These are phyloP conservation scores for Epinephelus lanceolatus DNA, from an alignment of 2,113 vertebrate genomes.

Conservation along the genomic window DNA sequence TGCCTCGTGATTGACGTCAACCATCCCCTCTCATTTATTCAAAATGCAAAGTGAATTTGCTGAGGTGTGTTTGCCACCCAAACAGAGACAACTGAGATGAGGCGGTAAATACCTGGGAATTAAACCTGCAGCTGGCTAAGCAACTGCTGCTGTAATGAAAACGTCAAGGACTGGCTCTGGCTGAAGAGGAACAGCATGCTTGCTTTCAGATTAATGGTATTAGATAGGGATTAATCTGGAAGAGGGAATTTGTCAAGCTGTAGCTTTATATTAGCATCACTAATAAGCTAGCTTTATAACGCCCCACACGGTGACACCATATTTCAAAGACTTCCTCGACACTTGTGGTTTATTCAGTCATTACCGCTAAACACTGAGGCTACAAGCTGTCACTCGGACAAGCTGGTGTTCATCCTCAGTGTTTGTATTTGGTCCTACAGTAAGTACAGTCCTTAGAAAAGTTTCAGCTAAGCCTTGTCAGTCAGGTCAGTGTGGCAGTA, in stretches of 20 bases:
- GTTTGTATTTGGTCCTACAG: not conserved
- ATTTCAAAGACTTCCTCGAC: constrained; percentile 44
- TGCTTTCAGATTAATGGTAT: constrained; percentile 76
- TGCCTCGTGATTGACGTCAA: constrained; percentile 52
- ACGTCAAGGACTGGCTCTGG: constrained; percentile 51
- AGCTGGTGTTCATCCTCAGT: constrained; percentile 10
- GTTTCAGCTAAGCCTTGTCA: constrained; percentile 10
- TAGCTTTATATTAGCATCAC: constrained; percentile 62
- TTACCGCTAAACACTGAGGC: constrained; percentile 27
- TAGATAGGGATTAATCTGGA: constrained; percentile 74
- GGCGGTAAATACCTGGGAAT: constrained; percentile 62
- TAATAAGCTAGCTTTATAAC: constrained; percentile 65
- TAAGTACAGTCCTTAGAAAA: constrained; percentile 20
- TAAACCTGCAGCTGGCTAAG: constrained; percentile 64
- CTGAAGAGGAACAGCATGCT: constrained; percentile 63
- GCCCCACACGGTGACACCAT: constrained; percentile 29
- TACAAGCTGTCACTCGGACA: constrained; percentile 25
- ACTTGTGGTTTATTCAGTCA: constrained; percentile 36
- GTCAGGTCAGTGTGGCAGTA: not conserved
- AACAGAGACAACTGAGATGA: constrained; percentile 45
- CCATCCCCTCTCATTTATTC: constrained; percentile 53
- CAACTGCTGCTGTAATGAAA: constrained; percentile 68
- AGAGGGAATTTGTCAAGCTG: constrained; percentile 70
- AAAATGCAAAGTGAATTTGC: constrained; percentile 63
- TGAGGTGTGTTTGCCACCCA: constrained; percentile 51